phyloP scores from a whole-genome alignment of 1,140 invertebrate species.

The Trichonephila clavata region DNA sequence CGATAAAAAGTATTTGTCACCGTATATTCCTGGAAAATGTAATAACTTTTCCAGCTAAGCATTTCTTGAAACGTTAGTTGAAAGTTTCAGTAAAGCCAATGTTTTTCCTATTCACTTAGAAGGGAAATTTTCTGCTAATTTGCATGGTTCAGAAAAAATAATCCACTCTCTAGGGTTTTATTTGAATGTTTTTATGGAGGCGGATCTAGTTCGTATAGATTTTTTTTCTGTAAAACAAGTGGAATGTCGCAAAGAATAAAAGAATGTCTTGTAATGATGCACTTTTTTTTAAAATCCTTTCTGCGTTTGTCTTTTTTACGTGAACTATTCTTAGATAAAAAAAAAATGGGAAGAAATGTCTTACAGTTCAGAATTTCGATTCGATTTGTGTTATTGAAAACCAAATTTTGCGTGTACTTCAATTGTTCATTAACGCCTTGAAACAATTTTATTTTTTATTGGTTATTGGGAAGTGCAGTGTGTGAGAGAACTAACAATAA shows the following conservation, averaged over 20 bases:
- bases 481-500: too few species aligned
- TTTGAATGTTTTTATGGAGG: not conserved
- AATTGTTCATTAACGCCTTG: too few species aligned
- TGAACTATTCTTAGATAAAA: not conserved
- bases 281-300: not conserved
- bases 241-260: not conserved
- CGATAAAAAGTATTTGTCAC: not conserved
- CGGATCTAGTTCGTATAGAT: too few species aligned
- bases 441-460: too few species aligned
- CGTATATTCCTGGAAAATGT: not conserved
- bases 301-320: not conserved
- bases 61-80: not conserved
- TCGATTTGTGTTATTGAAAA: not conserved
- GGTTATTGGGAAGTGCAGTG: too few species aligned
- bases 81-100: not conserved
- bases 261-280: conserved; percentile 2
- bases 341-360: not conserved
- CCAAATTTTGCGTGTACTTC: not conserved
- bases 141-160: conserved; percentile 25
- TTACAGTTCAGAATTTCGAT: not conserved
- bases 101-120: not conserved
- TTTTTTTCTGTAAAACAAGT: not conserved
- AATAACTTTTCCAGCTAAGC: not conserved
- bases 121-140: conserved; percentile 43
- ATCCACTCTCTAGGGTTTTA: not conserved